Evolutionary conservation across 2,888 invertebrate species (phyloP).

Genomic region (Epinotia nisella): DNA sequence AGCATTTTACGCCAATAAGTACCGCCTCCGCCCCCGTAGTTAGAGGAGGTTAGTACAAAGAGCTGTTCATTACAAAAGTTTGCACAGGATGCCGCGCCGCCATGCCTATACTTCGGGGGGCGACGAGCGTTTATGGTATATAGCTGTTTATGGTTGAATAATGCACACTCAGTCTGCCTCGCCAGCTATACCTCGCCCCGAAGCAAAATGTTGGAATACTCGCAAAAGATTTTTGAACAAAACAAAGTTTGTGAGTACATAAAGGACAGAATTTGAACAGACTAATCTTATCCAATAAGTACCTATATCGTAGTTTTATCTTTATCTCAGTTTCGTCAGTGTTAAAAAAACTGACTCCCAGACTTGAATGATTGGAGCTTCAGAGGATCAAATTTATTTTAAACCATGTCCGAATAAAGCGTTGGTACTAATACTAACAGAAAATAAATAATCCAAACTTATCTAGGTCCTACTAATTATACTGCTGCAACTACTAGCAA

Average conservation of each 20-base stretch:
- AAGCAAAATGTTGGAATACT: not conserved
- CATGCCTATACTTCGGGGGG: slow-evolving; percentile 19
- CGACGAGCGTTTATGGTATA: slow-evolving; percentile 36
- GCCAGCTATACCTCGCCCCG: not conserved
- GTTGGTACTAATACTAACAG: no score
- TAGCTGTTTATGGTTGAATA: slow-evolving; percentile 59
- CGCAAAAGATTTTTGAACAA: not conserved
- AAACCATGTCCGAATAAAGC: no score
- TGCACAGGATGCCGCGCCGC: slow-evolving; percentile 47
- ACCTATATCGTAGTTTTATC: no score
- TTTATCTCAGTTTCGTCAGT: no score
- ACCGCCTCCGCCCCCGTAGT: slow-evolving; percentile 17
- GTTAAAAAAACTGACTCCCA: no score
- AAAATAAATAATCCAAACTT: no score
- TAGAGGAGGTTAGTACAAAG: slow-evolving; percentile 36
- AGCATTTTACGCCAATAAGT: slow-evolving; percentile 17
- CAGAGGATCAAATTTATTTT: no score
- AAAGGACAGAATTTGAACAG: not conserved
- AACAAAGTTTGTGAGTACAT: not conserved
- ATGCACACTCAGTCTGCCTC: slow-evolving; percentile 49
- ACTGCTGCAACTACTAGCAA: no score
- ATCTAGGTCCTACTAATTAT: no score
- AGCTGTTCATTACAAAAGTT: slow-evolving; percentile 54
- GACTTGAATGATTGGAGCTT: no score
- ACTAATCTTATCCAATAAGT: not conserved